phyloP scores from a whole-genome alignment of 2,113 vertebrate genomes.

The Saguinus midas region DNA sequence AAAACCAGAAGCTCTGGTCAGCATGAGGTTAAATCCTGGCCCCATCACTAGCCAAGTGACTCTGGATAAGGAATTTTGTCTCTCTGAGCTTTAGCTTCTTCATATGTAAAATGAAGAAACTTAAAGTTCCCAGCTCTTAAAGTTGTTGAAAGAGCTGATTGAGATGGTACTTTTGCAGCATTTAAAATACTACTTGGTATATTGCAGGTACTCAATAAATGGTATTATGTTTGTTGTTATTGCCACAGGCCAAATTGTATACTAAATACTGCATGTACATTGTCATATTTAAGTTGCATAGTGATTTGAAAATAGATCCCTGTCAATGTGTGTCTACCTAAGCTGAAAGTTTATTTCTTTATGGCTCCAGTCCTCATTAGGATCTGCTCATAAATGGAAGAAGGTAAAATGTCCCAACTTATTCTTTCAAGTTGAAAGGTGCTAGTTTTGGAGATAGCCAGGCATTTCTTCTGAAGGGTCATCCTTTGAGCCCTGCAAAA shows the following conservation, averaged over 20 bases:
- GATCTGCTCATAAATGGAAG: neutral
- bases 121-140: neutral
- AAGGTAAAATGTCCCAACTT: neutral
- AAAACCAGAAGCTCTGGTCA: neutral
- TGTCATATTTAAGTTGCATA: neutral
- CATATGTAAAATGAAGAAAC: neutral
- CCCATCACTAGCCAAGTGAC: neutral
- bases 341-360: neutral
- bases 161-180: neutral
- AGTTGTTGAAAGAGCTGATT: neutral
- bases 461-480: neutral
- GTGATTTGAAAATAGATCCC: neutral
- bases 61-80: neutral
- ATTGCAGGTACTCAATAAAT: neutral
- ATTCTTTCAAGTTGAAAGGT: neutral
- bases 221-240: neutral
- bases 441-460: neutral
- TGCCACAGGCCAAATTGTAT: neutral
- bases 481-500: neutral
- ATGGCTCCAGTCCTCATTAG: neutral
- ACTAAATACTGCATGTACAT: neutral
- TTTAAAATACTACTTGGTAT: neutral
- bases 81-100: neutral
- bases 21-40: neutral
- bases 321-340: neutral